Evolutionary conservation across 2,797 vertebrate genomes (phyloP), one percentile per base, ranked within the genome.

Genomic region (Morelia viridis): DNA sequence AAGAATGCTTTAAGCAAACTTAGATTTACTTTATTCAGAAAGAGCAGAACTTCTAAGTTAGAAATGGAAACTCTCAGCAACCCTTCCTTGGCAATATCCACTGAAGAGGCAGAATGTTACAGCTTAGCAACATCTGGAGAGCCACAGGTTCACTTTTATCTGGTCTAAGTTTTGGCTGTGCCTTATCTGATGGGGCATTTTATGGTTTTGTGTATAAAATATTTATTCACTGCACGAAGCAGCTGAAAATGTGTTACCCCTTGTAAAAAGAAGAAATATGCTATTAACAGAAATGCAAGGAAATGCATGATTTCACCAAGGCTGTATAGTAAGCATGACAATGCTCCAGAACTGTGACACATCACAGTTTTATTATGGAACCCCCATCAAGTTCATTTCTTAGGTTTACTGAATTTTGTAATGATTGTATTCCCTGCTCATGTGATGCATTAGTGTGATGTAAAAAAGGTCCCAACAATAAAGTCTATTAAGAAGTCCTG

Each of bases 61-160:
- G 92, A 96, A 12, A 87, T 87, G 53, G 41, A 87, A 60, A 91
- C 28, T 71, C 58, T 71, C 64, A 46, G 26, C 87, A 41, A 88
- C 41, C 15, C 1, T 61, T 88, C 11, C 76, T 80, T 80, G 41
- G 0, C 41, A 22, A 80, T 80, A 80, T 46, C 76, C 22, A 80
- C 35, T 80, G 76, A 80, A 80, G 41, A 80, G 46, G 19, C 46
- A 24, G 41, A 80, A 46, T 24, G 35, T 22, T 80, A 19, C 35
- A 80, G 41, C 1, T 80, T 24, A 24, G 19, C 24, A 80, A 80
- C 71, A 76, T 41, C 35, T 41, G 31, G 22, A 41, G 15, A 41
- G 17, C 10, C 7, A 41, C 41, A 24, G 41, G 41, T 4, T 80
- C 41, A 24, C 22, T 35, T 46, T 46, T 26, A 80, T 80, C 3